A percentile compares a stretch with the other conserved stretches of the same genome.
Conservation (phyloP, 2,113 vertebrate species). For the Trochalopteron elliotii region DNA sequence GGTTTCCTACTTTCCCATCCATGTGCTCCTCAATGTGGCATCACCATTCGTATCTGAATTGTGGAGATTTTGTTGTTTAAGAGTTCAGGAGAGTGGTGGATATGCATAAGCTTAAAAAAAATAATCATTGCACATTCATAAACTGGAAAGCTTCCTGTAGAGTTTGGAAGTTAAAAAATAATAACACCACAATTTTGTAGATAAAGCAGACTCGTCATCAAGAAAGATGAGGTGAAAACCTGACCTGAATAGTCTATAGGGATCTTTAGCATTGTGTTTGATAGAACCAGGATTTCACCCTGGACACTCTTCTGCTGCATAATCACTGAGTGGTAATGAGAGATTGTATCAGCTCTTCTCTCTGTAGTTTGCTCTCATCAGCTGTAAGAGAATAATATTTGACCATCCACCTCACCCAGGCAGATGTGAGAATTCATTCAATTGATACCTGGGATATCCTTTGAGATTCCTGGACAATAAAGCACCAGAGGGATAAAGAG, state of each 20-base stretch:
- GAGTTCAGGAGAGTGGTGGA: not conserved
- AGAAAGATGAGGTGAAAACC: not conserved
- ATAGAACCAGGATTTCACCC: constrained; percentile 4
- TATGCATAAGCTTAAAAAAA: not conserved
- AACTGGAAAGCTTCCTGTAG: not conserved
- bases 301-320: not conserved
- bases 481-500: not conserved
- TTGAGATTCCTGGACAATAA: constrained; percentile 47
- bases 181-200: not conserved
- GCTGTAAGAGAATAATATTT: not conserved
- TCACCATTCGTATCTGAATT: not conserved
- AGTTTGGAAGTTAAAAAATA: not conserved
- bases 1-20: not conserved
- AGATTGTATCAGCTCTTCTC: not conserved
- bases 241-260: not conserved
- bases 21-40: fast-evolving
- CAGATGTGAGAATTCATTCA: constrained; percentile 10
- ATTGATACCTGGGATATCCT: constrained; percentile 15
- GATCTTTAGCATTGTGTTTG: not conserved
- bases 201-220: not conserved
- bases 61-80: not conserved
- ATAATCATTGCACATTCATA: not conserved
- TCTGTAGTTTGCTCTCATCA: constrained; percentile 11
- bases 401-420: not conserved
- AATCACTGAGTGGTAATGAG: not conserved